phyloP scores from a whole-genome alignment of 2,888 invertebrate genomes.

The Thymelicus sylvestris region DNA sequence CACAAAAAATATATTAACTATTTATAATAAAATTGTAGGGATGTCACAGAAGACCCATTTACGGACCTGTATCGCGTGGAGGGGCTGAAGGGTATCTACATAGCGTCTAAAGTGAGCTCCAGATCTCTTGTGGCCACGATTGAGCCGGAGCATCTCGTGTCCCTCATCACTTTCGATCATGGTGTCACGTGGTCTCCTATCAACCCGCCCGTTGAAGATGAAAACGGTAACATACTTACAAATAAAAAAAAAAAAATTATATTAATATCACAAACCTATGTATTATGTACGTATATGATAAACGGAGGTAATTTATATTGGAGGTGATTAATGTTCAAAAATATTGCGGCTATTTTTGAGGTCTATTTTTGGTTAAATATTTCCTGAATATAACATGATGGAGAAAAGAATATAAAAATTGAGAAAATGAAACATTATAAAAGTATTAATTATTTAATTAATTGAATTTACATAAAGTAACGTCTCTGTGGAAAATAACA shows the following conservation, averaged over 20 bases:
- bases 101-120: constrained; percentile 90
- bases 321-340: too few species aligned
- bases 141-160: constrained; percentile 90
- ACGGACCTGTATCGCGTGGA: constrained; percentile 95
- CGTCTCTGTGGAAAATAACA: background rate
- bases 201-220: constrained; percentile 88
- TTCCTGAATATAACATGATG: too few species aligned
- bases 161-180: constrained; percentile 94
- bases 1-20: background rate
- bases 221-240: constrained; percentile 71
- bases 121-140: constrained; percentile 83
- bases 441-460: too few species aligned
- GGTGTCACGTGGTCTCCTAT: constrained; percentile 93
- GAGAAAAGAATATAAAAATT: too few species aligned
- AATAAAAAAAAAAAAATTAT: too few species aligned
- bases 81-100: constrained; percentile 94
- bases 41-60: constrained; percentile 91
- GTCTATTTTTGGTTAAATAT: too few species aligned
- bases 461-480: too few species aligned
- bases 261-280: too few species aligned
- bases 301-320: too few species aligned
- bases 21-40: constrained; percentile 86
- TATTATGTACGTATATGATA: too few species aligned
- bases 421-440: too few species aligned
- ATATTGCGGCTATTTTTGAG: too few species aligned